Evolutionary conservation across 35 echinoderm and acorn worm species (phyloP), one percentile per base, ranked within the genome.

Genomic region (Diadema setosum): DNA sequence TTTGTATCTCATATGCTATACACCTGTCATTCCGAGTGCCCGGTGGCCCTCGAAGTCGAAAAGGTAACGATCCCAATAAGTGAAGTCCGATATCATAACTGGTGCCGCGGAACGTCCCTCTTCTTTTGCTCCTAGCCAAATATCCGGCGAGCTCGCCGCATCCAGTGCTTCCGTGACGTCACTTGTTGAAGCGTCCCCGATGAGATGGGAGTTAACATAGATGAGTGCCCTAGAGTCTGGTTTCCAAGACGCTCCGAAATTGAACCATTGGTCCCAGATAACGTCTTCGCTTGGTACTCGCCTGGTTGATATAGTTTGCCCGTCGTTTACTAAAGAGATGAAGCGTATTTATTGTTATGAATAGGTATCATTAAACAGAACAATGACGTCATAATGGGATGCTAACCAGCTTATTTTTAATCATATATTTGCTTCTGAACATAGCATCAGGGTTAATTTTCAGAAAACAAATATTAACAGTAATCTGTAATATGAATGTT

Each of bases 21-120:
- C 70, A 94, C 92, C 82, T 63, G 92, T 90, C 45, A 94, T 78
- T 5, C 92, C 92, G 14, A 94, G 34, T 58, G 44, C 81, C 6
- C 73, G 65, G 42, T 94, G 82, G 5, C 57, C 46, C 44, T 94
- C 92, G 69, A 94, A 90, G 3, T 89, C 82, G 45, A 78, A 85
- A 20, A 94, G 35, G 42, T 65, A 89, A 46, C 87, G 45, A 59
- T 85, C 67, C 92, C 92, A 94, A 9, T 84, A 43, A 12, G 90
- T 87, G 46, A 94, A 44, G 25, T 94, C 92, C 6, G 75, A 64
- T 3, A 93, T 23, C 1, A 41, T 55, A 42, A 87, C 59, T 25
- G 84, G 84, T 30, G 85, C 78, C 34, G 45, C 12, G 25, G 49
- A 86, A 39, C 16, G 20, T 7, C 6, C 52, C n/a, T 6, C 31